Base-by-base conservation (phyloP, 2,113 vertebrate genomes). In the Elanus axillaris region DNA sequence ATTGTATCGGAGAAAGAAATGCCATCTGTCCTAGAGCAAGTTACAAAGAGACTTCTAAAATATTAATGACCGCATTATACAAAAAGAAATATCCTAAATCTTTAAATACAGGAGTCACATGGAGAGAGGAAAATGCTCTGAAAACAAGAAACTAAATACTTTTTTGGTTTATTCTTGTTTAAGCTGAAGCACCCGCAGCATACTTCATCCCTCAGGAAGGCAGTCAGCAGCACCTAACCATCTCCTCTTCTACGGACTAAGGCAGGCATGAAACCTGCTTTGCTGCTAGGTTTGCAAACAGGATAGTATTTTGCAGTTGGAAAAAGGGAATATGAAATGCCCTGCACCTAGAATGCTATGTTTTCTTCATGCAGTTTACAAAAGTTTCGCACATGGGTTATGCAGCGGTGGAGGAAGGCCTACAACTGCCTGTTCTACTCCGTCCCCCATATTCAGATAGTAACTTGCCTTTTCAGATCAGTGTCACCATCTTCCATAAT, bases 1-100 rank as follows among this genome's bases (percentile, higher is more conserved):
- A 72, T 71, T 90, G 85, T 92, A 78, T 92, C 67, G 69, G 68
- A 82, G 43, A 80, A 91, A 85, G 66, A 87, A 64, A 53, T 89
- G 48, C 83, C 69, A 68, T 91, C 86, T 96, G 77, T 91, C 78
- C 86, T 90, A 73, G 74, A 91, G 75, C 32, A 75, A 84, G 75
- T 84, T 94, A 94, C 81, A 93, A 89, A 93, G 64, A 84, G 82
- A 88, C 91, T 66, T 93, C 69, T 90, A 63, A 91, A 93, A 92
- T 91, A 88, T 83, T 95, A 86, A 42, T 90, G 72, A 85, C 58
- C 48, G 31, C 38, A 25, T 88, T 82, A 56, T 60, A 69, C 48
- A 74, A 73, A 90, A 88, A 62, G 40, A 85, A 91, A 71, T 64
- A 91, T 40, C 94, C 79, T 64, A 36, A 55, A 74, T 86, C 64